Percentiles rank a stretch among this genome's conserved stretches.
phyloP scores from a whole-genome alignment of 2,888 invertebrate species.

The Leptopilina syphax region DNA sequence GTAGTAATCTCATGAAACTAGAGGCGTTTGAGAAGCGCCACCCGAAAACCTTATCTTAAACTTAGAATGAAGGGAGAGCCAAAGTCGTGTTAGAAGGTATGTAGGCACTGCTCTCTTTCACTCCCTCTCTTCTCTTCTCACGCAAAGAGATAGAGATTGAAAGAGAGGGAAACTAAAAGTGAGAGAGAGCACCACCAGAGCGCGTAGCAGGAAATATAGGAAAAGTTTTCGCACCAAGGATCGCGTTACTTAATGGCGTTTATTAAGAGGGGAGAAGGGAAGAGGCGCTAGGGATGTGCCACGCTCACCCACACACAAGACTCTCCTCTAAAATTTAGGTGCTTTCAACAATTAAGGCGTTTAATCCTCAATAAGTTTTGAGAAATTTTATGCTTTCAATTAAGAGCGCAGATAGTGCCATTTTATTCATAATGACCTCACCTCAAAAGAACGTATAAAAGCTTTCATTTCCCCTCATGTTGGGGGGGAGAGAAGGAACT shows the following conservation, averaged over 20 bases:
- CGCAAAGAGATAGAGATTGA: too few relatives aligned
- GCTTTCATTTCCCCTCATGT: not conserved
- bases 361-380: constrained; percentile 11
- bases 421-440: constrained; percentile 11
- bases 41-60: constrained; percentile 32
- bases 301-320: too few relatives aligned
- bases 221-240: constrained; percentile 27
- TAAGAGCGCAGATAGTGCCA: constrained; percentile 12
- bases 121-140: too few relatives aligned
- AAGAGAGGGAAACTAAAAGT: too few relatives aligned
- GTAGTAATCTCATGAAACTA: constrained; percentile 38
- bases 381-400: constrained; percentile 10
- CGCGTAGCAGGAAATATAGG: constrained; percentile 26
- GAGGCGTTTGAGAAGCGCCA: constrained; percentile 37
- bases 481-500: too few relatives aligned
- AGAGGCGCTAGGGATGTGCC: too few relatives aligned
- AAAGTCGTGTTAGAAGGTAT: constrained; percentile 24
- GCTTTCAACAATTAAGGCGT: constrained; percentile 30
- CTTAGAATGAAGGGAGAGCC: constrained; percentile 23
- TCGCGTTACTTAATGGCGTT: constrained; percentile 33
- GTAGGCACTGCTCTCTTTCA: too few relatives aligned
- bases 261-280: not conserved
- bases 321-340: constrained; percentile 2
- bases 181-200: too few relatives aligned
- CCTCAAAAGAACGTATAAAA: not conserved